These are phyloP conservation scores for Cyanoderma ruficeps DNA, from an alignment of 2,113 vertebrate genomes.

Conservation along the genomic window DNA sequence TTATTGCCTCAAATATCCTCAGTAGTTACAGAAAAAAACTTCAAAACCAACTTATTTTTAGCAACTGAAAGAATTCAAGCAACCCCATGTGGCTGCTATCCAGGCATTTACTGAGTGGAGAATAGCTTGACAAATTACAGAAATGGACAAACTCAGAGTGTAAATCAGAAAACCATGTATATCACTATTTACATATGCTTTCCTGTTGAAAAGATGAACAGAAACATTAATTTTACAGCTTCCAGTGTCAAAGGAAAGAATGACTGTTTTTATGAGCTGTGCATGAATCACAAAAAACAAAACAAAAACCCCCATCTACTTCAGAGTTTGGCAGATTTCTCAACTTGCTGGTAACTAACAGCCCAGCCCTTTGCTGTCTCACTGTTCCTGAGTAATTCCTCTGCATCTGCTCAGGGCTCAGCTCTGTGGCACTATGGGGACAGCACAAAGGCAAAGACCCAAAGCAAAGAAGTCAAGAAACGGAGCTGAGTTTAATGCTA, in stretches of 20 bases:
- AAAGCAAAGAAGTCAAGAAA: neutral
- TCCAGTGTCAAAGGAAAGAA: neutral
- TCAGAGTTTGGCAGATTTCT: conserved; percentile 6
- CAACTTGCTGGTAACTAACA: neutral
- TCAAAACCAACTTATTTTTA: conserved; percentile 57
- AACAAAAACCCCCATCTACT: neutral
- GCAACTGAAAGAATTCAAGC: conserved; percentile 31
- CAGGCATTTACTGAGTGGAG: neutral
- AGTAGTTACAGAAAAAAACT: conserved; percentile 18
- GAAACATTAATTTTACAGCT: neutral
- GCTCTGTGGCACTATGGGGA: neutral
- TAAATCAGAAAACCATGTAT: conserved; percentile 11
- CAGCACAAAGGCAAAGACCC: neutral
- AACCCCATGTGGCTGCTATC: conserved; percentile 4
- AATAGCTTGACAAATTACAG: conserved; percentile 26
- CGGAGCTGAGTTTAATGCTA: neutral
- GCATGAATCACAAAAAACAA: conserved; percentile 34
- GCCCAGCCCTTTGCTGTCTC: neutral
- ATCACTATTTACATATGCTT: conserved; percentile 11
- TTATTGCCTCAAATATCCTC: conserved; percentile 12
- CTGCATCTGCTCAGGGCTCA: neutral
- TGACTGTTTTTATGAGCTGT: conserved; percentile 10
- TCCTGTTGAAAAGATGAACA: neutral
- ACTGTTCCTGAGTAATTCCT: neutral
- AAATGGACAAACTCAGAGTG: neutral